Conservation (phyloP, 2,797 vertebrate genomes). For the Rhincodon typus region DNA sequence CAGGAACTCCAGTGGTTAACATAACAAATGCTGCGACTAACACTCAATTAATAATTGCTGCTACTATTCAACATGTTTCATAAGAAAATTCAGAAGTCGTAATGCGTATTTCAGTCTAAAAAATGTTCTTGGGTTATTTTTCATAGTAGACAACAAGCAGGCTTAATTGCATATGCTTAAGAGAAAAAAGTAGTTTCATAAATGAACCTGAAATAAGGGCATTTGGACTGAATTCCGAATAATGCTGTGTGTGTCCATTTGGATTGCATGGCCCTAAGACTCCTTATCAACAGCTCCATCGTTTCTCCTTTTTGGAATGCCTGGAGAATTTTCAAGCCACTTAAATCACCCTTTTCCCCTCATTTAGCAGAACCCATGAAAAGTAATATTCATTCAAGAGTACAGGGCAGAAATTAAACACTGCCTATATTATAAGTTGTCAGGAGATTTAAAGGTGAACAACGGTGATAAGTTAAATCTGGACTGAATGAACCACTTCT, state of each 20-base stretch:
- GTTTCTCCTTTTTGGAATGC: not conserved
- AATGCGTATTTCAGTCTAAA: not conserved
- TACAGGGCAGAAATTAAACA: not conserved
- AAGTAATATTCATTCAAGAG: not conserved
- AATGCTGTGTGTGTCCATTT: not conserved
- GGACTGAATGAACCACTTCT: not conserved
- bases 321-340: not conserved
- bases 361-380: not conserved
- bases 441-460: not conserved
- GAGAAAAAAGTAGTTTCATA: not conserved
- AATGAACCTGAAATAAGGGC: not conserved
- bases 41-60: slow-evolving; percentile 9
- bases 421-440: not conserved
- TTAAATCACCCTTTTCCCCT: not conserved
- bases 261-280: not conserved
- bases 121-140: not conserved
- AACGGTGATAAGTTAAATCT: not conserved
- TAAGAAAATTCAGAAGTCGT: not conserved
- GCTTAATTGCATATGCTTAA: not conserved
- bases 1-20: slow-evolving; percentile 9
- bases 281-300: not conserved
- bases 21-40: slow-evolving; percentile 13
- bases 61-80: not conserved
- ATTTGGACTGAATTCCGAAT: not conserved
- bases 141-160: not conserved